These are phyloP conservation scores for Cataglyphis albicans DNA, from an alignment of 2,888 invertebrate species.

Conservation along the genomic window DNA sequence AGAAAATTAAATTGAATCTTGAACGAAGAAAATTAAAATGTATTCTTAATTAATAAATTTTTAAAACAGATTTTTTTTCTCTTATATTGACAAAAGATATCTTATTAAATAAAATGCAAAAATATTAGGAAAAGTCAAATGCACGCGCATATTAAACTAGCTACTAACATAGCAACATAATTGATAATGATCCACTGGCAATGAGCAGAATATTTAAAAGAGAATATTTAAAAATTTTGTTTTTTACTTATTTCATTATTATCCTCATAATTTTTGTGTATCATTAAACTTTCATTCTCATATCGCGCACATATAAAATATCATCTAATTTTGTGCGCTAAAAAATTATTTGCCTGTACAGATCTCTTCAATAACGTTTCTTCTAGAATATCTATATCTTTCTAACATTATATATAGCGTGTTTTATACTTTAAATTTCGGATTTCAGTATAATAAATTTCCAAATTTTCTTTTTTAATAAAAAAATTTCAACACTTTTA, in stretches of 20 bases:
- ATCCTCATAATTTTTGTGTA: constrained; percentile 20
- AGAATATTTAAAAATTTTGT: constrained; percentile 25
- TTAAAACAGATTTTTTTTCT: constrained; percentile 60
- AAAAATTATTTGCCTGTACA: constrained; percentile 69
- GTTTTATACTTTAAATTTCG: constrained; percentile 11
- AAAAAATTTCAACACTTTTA: neutral
- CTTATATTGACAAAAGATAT: constrained; percentile 61
- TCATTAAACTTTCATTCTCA: constrained; percentile 30
- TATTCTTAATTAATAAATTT: constrained; percentile 64
- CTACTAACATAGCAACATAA: constrained; percentile 39
- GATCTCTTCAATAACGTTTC: constrained; percentile 60
- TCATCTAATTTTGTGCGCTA: constrained; percentile 63
- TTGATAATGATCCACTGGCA: neutral
- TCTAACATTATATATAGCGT: constrained; percentile 17
- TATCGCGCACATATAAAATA: neutral
- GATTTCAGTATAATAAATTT: neutral
- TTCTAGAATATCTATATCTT: constrained; percentile 3
- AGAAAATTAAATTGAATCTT: constrained; percentile 30
- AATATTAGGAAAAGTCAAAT: constrained; percentile 62
- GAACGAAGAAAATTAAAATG: constrained; percentile 46
- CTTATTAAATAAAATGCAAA: constrained; percentile 67
- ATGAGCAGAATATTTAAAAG: constrained; percentile 39
- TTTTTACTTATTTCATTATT: constrained; percentile 7
- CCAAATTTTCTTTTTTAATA: neutral
- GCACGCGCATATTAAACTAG: constrained; percentile 37